Evolutionary conservation across 2,113 vertebrate genomes (phyloP), one percentile per base, ranked within the genome.

Genomic region (Benitochromis conjunctus): DNA sequence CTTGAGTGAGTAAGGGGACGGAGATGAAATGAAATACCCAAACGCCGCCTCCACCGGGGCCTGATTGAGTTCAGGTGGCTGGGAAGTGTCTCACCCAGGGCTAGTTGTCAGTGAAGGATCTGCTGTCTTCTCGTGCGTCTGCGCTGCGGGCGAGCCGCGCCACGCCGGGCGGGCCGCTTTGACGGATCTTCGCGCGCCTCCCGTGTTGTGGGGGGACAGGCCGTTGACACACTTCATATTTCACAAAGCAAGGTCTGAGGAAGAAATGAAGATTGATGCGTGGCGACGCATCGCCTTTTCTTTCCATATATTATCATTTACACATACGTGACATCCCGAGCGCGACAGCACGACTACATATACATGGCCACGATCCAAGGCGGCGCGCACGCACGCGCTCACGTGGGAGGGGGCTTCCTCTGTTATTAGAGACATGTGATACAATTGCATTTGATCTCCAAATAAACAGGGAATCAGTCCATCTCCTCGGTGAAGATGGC

Each of bases 361-460:
- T 91, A 93, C 94, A 94, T 82, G 87, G 78, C 82, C 85, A 66
- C 71, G 87, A 94, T 94, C 89, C 69, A 88, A 90, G 86, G 93
- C 91, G 36, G 92, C 90, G 18, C 56, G 2, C 48, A 18, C 19
- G 21, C 66, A 18, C 66, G 1, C 24, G 79, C 93, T 92, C 89
- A 89, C 60, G 6, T 83, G 7, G n/a, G 53, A 5, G 54, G 84
- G 90, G 89, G 74, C 13, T 84, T 92, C 90, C 84, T 90, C 81
- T 92, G 94, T 95, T 96, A 96, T 96, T 96, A 96, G 93, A 95
- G 94, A 93, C 94, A 95, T 94, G 94, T 93, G 93, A 95, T 95
- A 94, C 96, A 96, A 96, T 97, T 96, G 95, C 95, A 95, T 96
- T 96, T 96, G 95, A 96, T 97, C 95, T 96, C 94, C 94, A 94